phyloP scores from a whole-genome alignment of 2,888 invertebrate species.

The Ochropleura plecta region DNA sequence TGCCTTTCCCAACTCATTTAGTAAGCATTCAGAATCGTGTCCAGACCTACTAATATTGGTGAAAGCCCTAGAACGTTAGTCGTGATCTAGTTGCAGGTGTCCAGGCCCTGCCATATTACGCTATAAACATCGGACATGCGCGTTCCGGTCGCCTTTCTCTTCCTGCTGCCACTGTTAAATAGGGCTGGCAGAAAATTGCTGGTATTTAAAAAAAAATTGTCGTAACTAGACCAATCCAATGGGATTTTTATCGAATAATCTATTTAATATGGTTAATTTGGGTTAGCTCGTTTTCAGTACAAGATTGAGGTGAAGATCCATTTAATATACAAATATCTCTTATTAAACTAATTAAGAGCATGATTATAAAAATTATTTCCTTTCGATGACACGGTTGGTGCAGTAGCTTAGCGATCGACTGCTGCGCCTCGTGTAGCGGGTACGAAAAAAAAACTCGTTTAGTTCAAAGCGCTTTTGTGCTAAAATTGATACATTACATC shows the following conservation, averaged over 20 bases:
- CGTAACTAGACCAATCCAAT: background rate
- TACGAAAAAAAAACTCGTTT: background rate
- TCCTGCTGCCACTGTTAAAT: background rate
- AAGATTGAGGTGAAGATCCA: too few species aligned
- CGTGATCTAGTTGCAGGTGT: conserved; percentile 50
- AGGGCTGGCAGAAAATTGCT: conserved; percentile 30
- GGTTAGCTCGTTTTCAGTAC: too few species aligned
- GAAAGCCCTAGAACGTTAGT: conserved; percentile 34
- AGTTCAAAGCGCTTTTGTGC: background rate
- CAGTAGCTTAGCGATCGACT: too few species aligned
- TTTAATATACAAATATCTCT: too few species aligned
- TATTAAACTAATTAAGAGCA: background rate
- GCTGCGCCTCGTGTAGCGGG: too few species aligned
- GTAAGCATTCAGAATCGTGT: conserved; percentile 10
- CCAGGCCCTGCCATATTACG: conserved; percentile 21
- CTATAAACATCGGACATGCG: conserved; percentile 36
- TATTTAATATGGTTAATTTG: too few species aligned
- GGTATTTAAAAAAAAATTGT: too few species aligned
- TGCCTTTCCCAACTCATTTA: background rate
- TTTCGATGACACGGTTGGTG: background rate
- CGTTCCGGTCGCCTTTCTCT: conserved; percentile 53
- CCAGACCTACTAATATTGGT: conserved; percentile 22
- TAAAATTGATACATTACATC: background rate
- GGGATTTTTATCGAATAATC: background rate
- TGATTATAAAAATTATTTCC: background rate